These are phyloP conservation scores for Drosophila dives DNA, from an alignment of 2,888 invertebrate genomes.

Conservation along the genomic window DNA sequence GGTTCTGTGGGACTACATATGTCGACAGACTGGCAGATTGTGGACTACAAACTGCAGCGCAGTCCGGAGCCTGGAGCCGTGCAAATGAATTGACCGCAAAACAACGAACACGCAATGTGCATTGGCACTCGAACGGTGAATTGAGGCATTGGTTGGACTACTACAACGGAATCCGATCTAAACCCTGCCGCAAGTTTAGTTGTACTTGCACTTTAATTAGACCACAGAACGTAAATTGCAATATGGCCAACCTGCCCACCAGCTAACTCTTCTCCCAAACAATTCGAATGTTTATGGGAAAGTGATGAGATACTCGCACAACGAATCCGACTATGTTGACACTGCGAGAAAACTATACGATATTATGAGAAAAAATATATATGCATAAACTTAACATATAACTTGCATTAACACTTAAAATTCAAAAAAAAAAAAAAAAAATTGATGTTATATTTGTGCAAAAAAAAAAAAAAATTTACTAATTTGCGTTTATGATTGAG, in stretches of 20 bases:
- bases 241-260: constrained; percentile 56
- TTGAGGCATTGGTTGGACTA: neutral
- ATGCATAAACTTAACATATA: neutral
- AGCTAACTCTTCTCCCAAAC: constrained; percentile 12
- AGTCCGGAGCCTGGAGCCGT: constrained; percentile 27
- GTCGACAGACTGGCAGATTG: neutral
- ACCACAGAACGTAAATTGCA: constrained; percentile 81
- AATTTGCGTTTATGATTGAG: neutral
- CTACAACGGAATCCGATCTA: constrained; percentile 9
- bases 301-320: constrained; percentile 73
- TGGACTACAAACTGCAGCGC: constrained; percentile 11
- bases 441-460: neutral
- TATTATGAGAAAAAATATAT: neutral
- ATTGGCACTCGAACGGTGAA: constrained; percentile 29
- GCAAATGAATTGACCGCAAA: constrained; percentile 75
- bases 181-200: constrained; percentile 69
- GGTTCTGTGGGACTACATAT: constrained; percentile 33
- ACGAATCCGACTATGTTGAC: constrained; percentile 10
- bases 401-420: too few relatives aligned
- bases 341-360: neutral
- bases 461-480: neutral
- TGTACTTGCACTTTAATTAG: constrained; percentile 80
- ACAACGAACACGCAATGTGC: constrained; percentile 71
- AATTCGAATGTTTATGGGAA: constrained; percentile 73
- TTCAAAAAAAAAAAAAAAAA: neutral